Base-by-base conservation (phyloP, 2,797 vertebrate genomes). In the Peromyscus melanophrys region DNA sequence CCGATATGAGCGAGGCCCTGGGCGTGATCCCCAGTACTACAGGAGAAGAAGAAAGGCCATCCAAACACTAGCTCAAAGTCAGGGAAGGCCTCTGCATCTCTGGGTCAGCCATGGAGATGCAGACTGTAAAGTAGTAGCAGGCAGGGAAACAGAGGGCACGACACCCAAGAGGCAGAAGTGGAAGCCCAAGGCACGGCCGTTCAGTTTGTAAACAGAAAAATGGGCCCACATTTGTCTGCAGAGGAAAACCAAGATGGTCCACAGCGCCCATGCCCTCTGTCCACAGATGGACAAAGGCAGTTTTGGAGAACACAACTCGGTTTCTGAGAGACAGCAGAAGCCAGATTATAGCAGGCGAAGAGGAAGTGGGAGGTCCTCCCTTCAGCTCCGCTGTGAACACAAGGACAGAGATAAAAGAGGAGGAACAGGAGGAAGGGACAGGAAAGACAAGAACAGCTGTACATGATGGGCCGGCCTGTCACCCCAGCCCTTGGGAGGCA, bases 341-440 rank as follows among this genome's bases (percentile, higher is more conserved):
- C 52, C 87, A 81, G 65, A 57, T 0, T 37, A 78, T 84, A 80
- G 76, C 11, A 23, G 29, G 73, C 82, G 65, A 23, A 92, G 85
- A 57, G 78, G 46, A 67, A 89, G 86, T 6, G 59, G 77, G 63
- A 90, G 87, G 67, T 34, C 90, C 86, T 52, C 52, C 69, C 29
- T 59, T 55, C 14, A 52, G 76, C 40, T 90, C 34, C 57, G 82
- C 77, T 65, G 61, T 69, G 55, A 84, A 75, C 84, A 87, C 37
- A 69, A 80, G 77, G 67, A 81, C 59, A 6, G 40, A 89, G 88
- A 89, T 57, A 94, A 93, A 49, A 73, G 46, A 78, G 52, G 19
- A 82, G 81, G 34, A n/a, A 67, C 49, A 46, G 17, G 46, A 88
- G 65, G 59, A 34, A 95, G 81, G 34, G 52, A 16, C 9, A 73